Base-by-base conservation (phyloP, 2,797 vertebrate species). In the Tragopan temminckii region DNA sequence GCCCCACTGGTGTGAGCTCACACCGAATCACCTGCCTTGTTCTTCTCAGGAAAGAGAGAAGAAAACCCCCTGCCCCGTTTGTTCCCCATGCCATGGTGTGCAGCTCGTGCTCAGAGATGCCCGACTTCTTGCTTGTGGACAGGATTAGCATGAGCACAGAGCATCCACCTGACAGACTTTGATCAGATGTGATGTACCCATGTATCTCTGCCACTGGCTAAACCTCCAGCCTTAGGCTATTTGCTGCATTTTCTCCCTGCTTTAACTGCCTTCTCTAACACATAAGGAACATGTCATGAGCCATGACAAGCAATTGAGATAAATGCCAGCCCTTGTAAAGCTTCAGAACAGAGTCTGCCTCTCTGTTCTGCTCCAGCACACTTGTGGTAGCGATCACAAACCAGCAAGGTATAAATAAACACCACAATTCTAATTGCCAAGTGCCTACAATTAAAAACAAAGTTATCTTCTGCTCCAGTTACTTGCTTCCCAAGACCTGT, bases 211-310 rank as follows among this genome's bases (percentile, higher is more conserved):
- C 80, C 74, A 90, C 35, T 3, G 0, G 75, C 74, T 92, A 85
- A 79, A 93, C 85, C 69, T 88, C 58, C 53, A 80, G 87, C 84
- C 89, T 85, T 33, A 75, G 89, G 84, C 76, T 91, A 80, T 92
- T 96, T 91, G 85, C 66, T 58, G 69, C 12, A 78, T 89, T 86
- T 92, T 62, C 78, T 83, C 89, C 82, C 85, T 83, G 85, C 64
- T 89, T 90, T 69, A 94, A 76, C 74, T 82, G 75, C 85, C 58
- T 31, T 61, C 79, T 62, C 81, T 61, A 89, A 75, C 23, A 24
- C 68, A 46, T 27, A 64, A 64, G 75, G 90, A 85, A 87, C 87
- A 83, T 23, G 76, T 78, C 89, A 80, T 9, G 69, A 94, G 85
- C 62, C 81, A 43, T 50, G 62, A 89, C 76, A 88, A 88, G 75